Evolutionary conservation across 2,888 invertebrate species (phyloP), one percentile per base, ranked within the genome.

Genomic region (Microdon myrmicae): DNA sequence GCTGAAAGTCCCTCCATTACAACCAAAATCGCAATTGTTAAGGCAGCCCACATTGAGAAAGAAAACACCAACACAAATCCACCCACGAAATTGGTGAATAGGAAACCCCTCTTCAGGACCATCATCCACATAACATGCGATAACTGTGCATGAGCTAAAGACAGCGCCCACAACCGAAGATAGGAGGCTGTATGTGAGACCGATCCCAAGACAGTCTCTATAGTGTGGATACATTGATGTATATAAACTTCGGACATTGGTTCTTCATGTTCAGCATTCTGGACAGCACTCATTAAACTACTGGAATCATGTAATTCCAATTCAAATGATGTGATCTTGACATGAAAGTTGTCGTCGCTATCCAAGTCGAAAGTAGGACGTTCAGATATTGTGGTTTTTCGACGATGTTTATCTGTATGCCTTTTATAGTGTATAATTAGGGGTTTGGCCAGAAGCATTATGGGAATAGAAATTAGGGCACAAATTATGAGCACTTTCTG

Each of bases 1-100:
- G 99, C 98, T n/a, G 97, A 98, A 6, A 99, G 84, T 0, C 99
- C 99, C 82, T 99, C 99, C 99, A 99, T 99, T 74, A 97, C 85
- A 67, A 99, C 92, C 51, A 99, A 86, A 77, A 99, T 96, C 72
- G 92, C 90, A 37, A 99, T 83, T 0, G 98, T 98, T 68, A 98
- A 86, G 14, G 87, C 82, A 39, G 92, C 89, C 95, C 98, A 99
- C 74, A 90, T 85, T 53, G 87, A 87, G 82, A 99, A 99, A 29
- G 92, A 84, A 10, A 87, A 79, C 82, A 88, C 92, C 39, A 96
- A 81, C 49, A 90, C 81, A 37, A 94, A 82, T 23, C 88, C 89
- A 35, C 90, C 92, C 32, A 84, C 75, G 19, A 34, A 67, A 3
- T 87, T 89, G 81, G 71, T 85, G 0, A 19, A 83, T 45, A 81